Evolutionary conservation across 2,797 vertebrate genomes (phyloP), one percentile per base, ranked within the genome.

Genomic region (Cyprinodon diabolis): DNA sequence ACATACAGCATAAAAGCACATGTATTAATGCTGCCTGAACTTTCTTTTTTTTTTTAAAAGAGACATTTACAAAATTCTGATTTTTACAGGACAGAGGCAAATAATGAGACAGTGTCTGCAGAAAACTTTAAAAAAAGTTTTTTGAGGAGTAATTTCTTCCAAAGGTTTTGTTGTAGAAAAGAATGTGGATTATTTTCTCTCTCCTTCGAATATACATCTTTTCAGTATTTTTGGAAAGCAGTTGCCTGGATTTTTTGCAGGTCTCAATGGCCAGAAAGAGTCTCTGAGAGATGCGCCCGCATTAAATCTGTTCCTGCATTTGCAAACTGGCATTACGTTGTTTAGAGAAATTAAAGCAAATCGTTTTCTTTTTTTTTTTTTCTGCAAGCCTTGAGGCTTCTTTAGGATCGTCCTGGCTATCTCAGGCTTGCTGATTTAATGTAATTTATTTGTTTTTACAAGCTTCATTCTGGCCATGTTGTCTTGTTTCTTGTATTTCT

Each of bases 271-370:
- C 76, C 78, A 76, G 19, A 78, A 58, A 55, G 6, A 43, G 23
- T 49, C 55, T 3, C 37, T 11, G 62, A 70, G 57, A 55, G 74
- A 75, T 4, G 51, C 81, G 84, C 88, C 80, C 83, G 75, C 88
- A 73, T 65, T 66, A 76, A 88, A 84, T 82, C 83, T 81, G 83
- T 75, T 21, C 67, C 73, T 79, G 74, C 47, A 45, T 56, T 30
- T 69, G 81, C 79, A 81, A 79, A 79, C 69, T 69, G 79, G 65
- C 74, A 4, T 55, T 1, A 45, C 15, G 54, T 84, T 75, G 30
- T 30, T 45, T 23, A 4, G 6, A 67, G 51, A 68, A 79, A 25
- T 63, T 67, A 63, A 12, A 51, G 55, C 68, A 45, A 35, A 6
- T 56, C 25, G 37, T 13, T 66, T 17, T 60, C 71, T 49, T 57